phyloP scores from a whole-genome alignment of 2,888 invertebrate species.

The Idaea aversata region DNA sequence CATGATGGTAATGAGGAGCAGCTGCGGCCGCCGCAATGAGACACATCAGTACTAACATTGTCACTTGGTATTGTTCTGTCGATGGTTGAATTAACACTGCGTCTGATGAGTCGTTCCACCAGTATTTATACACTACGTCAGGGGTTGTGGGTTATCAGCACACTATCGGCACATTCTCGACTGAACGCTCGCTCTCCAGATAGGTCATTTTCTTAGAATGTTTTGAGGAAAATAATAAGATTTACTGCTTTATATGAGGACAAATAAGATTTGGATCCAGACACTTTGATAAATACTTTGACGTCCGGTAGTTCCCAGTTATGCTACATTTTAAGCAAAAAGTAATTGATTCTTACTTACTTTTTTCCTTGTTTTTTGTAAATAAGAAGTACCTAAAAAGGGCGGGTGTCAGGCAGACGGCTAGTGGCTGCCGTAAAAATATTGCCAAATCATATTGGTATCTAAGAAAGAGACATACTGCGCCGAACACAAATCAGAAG shows the following conservation, averaged over 20 bases:
- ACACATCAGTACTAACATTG: conserved; percentile 46
- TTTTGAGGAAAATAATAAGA: conserved; percentile 9
- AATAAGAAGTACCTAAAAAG: too few relatives aligned
- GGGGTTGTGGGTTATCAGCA: conserved; percentile 52
- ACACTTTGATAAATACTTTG: background rate
- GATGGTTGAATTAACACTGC: conserved; percentile 23
- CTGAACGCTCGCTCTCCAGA: conserved; percentile 21
- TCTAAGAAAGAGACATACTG: too few relatives aligned
- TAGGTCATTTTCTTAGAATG: conserved; percentile 21
- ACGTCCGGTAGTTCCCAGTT: background rate
- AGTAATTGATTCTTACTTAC: too few relatives aligned
- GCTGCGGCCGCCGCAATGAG: conserved; percentile 50
- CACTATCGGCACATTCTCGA: conserved; percentile 47
- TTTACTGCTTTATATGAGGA: conserved; percentile 1
- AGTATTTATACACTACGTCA: conserved; percentile 38
- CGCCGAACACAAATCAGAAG: too few relatives aligned
- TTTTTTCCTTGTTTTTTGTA: too few relatives aligned
- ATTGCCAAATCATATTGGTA: too few relatives aligned
- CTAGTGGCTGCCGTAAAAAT: too few relatives aligned
- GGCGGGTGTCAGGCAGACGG: too few relatives aligned
- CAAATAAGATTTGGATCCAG: background rate
- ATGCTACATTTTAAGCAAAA: too few relatives aligned
- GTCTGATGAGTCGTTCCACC: conserved; percentile 11
- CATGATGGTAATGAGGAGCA: conserved; percentile 42
- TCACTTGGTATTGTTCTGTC: conserved; percentile 15